Percentiles rank a stretch among this genome's conserved stretches.
These are phyloP conservation scores for Drosophila pandora DNA, from an alignment of 1,140 invertebrate species.

Conservation along the genomic window DNA sequence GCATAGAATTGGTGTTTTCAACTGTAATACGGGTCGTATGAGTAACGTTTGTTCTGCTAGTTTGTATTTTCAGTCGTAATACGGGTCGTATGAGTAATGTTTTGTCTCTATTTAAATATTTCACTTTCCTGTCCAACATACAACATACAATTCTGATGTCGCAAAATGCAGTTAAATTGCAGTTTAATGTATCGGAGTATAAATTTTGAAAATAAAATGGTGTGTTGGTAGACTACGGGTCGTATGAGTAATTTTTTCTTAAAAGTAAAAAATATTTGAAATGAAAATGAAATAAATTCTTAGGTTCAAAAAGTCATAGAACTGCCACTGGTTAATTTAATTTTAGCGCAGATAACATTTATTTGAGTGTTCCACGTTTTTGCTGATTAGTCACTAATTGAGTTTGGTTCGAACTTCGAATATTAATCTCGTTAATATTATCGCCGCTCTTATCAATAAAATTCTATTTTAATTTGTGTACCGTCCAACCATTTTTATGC, in stretches of 20 bases:
- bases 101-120: neutral
- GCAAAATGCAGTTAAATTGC: no score
- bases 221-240: no score
- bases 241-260: neutral
- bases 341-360: neutral
- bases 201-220: no score
- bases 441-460: conserved; percentile 28
- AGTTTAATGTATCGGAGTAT: no score
- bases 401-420: conserved; percentile 25
- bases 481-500: conserved; percentile 5
- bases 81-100: no score
- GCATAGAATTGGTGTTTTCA: no score
- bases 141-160: neutral
- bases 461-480: conserved; percentile 7
- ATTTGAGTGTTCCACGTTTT: conserved; percentile 4
- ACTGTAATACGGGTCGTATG: no score
- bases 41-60: no score
- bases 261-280: no score
- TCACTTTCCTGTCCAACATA: neutral
- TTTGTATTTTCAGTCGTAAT: no score
- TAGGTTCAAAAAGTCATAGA: neutral
- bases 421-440: conserved; percentile 13
- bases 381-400: conserved; percentile 17
- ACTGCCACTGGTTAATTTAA: neutral
- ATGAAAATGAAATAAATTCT: no score